Percentiles rank a stretch among this genome's conserved stretches.
Evolutionary conservation across 1,140 invertebrate species (phyloP).

Genomic region (Diploscapter pachys): DNA sequence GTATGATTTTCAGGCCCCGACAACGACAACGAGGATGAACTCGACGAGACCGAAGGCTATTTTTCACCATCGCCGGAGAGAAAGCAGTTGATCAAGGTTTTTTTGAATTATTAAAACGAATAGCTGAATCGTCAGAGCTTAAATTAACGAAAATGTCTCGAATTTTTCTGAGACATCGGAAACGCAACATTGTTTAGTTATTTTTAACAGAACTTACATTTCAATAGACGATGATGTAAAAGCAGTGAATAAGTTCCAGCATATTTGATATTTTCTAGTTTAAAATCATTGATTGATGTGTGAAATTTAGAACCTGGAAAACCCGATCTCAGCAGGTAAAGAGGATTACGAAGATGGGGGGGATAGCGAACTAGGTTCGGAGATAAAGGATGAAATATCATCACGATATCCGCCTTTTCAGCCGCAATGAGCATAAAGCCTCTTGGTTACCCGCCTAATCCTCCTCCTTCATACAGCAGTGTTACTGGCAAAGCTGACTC

Average conservation of each 20-base stretch:
- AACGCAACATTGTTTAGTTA: neutral
- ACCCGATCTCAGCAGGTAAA: neutral
- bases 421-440: constrained; percentile 2
- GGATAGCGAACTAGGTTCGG: too few species aligned
- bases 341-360: too few species aligned
- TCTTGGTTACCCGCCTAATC: too few species aligned
- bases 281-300: neutral
- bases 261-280: neutral
- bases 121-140: neutral
- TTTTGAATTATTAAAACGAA: neutral
- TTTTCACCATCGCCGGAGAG: neutral
- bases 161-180: neutral
- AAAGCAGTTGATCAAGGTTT: neutral
- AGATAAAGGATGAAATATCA: too few species aligned
- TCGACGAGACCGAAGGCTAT: too few species aligned
- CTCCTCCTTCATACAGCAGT: too few species aligned
- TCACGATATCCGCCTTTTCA: neutral
- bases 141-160: neutral
- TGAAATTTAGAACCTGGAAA: constrained; percentile 13
- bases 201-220: neutral
- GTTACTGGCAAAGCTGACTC: too few species aligned
- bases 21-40: too few species aligned
- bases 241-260: neutral
- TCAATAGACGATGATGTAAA: neutral
- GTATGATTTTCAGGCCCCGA: too few species aligned